Percentiles rank a stretch among this genome's conserved stretches.
Conservation (phyloP, 1,140 invertebrate species). For the Meteorus sp. region DNA sequence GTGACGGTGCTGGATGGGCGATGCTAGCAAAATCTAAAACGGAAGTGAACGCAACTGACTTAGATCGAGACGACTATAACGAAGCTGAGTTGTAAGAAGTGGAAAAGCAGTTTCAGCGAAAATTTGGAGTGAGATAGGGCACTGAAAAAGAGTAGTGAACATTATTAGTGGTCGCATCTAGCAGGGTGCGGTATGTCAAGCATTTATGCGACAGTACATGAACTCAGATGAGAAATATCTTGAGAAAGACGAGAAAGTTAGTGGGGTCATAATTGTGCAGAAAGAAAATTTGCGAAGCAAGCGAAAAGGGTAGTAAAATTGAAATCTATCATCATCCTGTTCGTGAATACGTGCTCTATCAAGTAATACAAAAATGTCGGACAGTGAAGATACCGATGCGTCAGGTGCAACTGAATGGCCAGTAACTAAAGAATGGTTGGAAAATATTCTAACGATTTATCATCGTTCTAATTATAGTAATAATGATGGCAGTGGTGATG, state of each 20-base stretch:
- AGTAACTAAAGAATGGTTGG: constrained; percentile 65
- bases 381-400: constrained; percentile 58
- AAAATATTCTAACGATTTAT: constrained; percentile 61
- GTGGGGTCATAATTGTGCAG: too few species aligned
- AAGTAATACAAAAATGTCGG: constrained; percentile 52
- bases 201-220: neutral
- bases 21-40: too few species aligned
- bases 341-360: neutral
- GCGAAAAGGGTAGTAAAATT: constrained; percentile 1
- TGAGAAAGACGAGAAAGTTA: too few species aligned
- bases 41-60: constrained; percentile 19
- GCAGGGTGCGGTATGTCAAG: neutral
- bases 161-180: neutral
- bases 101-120: too few species aligned
- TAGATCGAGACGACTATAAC: too few species aligned
- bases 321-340: neutral
- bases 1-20: constrained; percentile 11
- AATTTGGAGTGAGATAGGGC: too few species aligned
- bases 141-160: neutral
- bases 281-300: neutral
- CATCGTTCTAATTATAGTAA: constrained; percentile 52
- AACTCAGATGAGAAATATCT: too few species aligned
- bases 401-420: constrained; percentile 54
- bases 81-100: neutral
- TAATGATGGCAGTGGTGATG: too few species aligned